These are phyloP conservation scores for Diplodus puntazzo DNA, from an alignment of 2,797 vertebrate species.

Conservation along the genomic window DNA sequence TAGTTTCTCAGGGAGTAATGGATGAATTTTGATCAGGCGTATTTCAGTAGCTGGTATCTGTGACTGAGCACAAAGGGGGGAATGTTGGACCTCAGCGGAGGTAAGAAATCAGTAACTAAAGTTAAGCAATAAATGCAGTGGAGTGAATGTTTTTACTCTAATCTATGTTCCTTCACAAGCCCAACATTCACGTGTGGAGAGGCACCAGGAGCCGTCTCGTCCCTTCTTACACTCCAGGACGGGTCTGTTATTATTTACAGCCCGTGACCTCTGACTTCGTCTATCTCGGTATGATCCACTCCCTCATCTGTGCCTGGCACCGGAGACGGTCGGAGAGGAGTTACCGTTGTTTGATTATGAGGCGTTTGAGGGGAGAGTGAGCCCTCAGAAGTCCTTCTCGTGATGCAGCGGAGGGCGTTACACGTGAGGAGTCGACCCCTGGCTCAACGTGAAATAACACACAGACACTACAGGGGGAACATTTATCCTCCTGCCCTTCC, in stretches of 20 bases:
- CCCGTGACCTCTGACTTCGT: conserved; percentile 67
- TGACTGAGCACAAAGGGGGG: too few species aligned
- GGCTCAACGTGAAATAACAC: conserved; percentile 39
- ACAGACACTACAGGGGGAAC: conserved; percentile 28
- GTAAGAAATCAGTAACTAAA: too few species aligned
- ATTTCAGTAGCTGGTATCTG: too few species aligned
- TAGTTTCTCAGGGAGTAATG: too few species aligned
- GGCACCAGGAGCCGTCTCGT: conserved; percentile 16
- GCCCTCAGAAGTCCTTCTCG: conserved; percentile 3
- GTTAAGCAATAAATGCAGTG: too few species aligned
- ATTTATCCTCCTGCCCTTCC: conserved; percentile 54
- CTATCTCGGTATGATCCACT: conserved; percentile 62
- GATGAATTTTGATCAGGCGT: too few species aligned
- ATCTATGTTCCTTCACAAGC: not conserved
- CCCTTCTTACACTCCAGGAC: conserved; percentile 40
- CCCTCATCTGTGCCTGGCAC: conserved; percentile 72
- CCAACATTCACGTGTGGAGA: not conserved
- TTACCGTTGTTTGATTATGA: conserved; percentile 31
- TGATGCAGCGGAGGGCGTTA: conserved; percentile 12
- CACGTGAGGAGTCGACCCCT: conserved; percentile 26
- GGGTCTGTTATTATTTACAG: conserved; percentile 71
- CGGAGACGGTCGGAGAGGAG: conserved; percentile 52
- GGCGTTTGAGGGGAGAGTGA: conserved; percentile 18
- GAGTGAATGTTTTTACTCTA: too few species aligned
- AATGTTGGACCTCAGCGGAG: too few species aligned